These are phyloP conservation scores for Drosophila auraria DNA, from an alignment of 1,140 invertebrate species.

Conservation along the genomic window DNA sequence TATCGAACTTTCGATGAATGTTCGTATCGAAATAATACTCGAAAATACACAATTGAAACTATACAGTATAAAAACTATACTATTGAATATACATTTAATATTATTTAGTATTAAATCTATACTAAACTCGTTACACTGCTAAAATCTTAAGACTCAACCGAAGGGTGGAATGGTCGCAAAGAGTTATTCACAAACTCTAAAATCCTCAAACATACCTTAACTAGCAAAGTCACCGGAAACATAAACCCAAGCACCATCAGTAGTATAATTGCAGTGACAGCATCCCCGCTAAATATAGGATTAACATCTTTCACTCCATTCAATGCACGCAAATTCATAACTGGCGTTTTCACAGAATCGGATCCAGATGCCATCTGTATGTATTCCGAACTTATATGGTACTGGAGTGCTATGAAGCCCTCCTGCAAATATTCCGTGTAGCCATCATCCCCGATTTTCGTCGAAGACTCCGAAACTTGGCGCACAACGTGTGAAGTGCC, in stretches of 20 bases:
- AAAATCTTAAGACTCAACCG: too few relatives aligned
- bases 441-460: too few relatives aligned
- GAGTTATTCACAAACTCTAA: background rate
- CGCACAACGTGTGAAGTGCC: too few relatives aligned
- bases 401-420: conserved; percentile 21
- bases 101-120: too few relatives aligned
- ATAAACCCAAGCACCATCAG: conserved; percentile 19
- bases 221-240: conserved; percentile 7
- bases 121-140: too few relatives aligned
- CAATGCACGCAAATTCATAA: background rate
- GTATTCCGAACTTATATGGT: conserved; percentile 4
- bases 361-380: background rate
- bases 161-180: too few relatives aligned
- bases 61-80: too few relatives aligned
- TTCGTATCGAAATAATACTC: too few relatives aligned
- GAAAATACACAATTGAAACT: too few relatives aligned
- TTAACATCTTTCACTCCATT: too few relatives aligned
- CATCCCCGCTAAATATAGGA: fast-evolving
- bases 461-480: fast-evolving
- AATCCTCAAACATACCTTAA: background rate
- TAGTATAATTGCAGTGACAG: background rate
- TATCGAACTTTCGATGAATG: too few relatives aligned
- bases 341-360: background rate
- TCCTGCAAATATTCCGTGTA: background rate
- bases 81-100: too few relatives aligned